Evolutionary conservation across 2,797 vertebrate genomes (phyloP).

Genomic region (Spinus olivaceus): DNA sequence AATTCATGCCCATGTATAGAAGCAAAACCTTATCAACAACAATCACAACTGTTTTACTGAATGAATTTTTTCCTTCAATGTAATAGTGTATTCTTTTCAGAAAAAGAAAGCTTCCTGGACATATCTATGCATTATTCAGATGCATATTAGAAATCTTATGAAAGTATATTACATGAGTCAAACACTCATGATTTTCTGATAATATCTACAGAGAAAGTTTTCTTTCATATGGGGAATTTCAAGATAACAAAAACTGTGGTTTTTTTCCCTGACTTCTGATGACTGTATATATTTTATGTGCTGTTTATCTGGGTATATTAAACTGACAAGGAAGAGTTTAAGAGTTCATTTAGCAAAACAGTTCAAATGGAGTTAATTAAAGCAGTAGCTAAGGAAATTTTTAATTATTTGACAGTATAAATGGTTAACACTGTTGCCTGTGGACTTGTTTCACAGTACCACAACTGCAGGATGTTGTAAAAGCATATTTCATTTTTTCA

Average conservation of each 20-base stretch:
- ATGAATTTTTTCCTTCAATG: accelerated
- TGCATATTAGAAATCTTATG: neutral
- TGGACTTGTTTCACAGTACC: neutral
- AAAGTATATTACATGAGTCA: neutral
- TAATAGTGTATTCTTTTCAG: neutral
- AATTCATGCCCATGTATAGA: neutral
- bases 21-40: neutral
- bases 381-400: neutral
- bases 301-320: neutral
- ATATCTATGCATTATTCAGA: neutral
- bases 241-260: neutral
- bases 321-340: neutral
- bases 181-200: neutral
- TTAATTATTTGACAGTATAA: neutral
- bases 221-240: neutral
- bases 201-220: neutral
- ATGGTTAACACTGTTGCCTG: neutral
- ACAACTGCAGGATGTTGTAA: neutral
- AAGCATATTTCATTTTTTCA: neutral
- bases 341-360: neutral
- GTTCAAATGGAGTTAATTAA: neutral
- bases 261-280: neutral
- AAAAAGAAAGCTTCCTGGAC: neutral
- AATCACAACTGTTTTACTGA: neutral
- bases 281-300: neutral